Evolutionary conservation across 2,113 vertebrate species (phyloP).

Genomic region (Apodemus sylvaticus): DNA sequence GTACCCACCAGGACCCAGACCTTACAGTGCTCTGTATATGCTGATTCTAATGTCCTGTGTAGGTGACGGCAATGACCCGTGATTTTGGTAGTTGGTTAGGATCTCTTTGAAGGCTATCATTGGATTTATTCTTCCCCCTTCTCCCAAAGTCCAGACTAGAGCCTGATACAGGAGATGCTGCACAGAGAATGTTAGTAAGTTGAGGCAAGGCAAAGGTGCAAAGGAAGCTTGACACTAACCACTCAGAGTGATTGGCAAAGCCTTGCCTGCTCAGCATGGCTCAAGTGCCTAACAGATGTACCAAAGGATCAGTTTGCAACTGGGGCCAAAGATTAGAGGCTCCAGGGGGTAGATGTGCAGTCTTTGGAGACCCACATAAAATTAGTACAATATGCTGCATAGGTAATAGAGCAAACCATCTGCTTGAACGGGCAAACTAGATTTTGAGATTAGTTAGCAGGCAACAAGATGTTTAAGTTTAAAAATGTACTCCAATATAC

Average conservation of each 20-base stretch:
- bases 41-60: not conserved
- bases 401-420: constrained; percentile 44
- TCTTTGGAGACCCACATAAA: constrained; percentile 56
- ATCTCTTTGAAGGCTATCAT: not conserved
- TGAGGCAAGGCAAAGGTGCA: not conserved
- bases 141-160: not conserved
- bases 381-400: constrained; percentile 46
- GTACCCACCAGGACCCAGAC: not conserved
- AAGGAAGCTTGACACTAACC: not conserved
- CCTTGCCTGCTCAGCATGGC: not conserved
- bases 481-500: constrained; percentile 21
- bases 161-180: not conserved
- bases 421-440: constrained; percentile 52
- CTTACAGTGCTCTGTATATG: not conserved
- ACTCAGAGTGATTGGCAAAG: constrained; percentile 43
- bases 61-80: too few species aligned
- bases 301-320: constrained; percentile 58
- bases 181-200: not conserved
- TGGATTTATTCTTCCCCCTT: not conserved
- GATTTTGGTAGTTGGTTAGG: not conserved
- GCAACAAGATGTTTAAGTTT: constrained; percentile 40
- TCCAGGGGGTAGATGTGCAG: constrained; percentile 18
- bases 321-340: constrained; percentile 32
- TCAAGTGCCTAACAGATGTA: constrained; percentile 75
- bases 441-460: constrained; percentile 50